Evolutionary conservation across 2,888 invertebrate species (phyloP).

Genomic region (Drosophila melanosoma): DNA sequence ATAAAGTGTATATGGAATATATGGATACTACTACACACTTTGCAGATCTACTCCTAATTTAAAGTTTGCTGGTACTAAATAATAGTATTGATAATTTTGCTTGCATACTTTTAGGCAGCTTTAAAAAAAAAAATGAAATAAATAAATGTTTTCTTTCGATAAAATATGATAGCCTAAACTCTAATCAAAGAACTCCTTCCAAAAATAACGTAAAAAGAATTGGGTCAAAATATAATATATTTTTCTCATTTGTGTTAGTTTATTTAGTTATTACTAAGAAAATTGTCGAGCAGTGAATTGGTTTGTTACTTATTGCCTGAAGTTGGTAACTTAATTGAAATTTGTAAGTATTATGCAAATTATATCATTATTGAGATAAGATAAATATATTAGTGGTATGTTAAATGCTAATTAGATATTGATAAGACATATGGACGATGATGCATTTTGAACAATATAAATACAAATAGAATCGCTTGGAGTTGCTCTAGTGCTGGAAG

Average conservation of each 20-base stretch:
- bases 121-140: neutral
- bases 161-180: neutral
- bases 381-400: constrained; percentile 38
- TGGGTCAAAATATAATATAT: neutral
- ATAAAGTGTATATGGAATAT: neutral
- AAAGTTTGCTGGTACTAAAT: neutral
- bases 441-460: constrained; percentile 51
- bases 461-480: constrained; percentile 23
- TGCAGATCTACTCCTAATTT: neutral
- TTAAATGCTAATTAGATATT: constrained; percentile 55
- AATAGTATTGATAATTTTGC: too few relatives aligned
- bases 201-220: neutral
- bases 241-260: neutral
- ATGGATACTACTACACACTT: neutral
- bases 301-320: neutral
- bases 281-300: neutral
- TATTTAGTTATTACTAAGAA: neutral
- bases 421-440: constrained; percentile 28
- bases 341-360: constrained; percentile 39
- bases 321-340: constrained; percentile 31
- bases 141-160: neutral
- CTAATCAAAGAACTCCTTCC: neutral
- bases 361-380: constrained; percentile 20
- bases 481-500: constrained; percentile 8
- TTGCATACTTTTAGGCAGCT: constrained; percentile 22